Conservation (phyloP, 35 echinoderm and acorn worm species). For the Lytechinus variegatus region DNA sequence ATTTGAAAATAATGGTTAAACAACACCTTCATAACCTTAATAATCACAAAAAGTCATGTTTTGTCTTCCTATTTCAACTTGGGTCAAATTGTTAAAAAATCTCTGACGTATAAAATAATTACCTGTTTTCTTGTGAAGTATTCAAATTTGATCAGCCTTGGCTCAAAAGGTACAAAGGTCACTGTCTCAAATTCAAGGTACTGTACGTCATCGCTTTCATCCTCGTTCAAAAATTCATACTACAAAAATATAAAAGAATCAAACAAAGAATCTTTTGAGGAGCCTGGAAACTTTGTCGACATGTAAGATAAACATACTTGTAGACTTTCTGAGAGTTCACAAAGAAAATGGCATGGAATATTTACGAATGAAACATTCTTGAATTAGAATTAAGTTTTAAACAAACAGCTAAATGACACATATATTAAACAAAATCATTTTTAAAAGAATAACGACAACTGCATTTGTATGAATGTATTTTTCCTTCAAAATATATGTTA, state of each 20-base stretch:
- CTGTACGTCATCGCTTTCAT: constrained; percentile 3
- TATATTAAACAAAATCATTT: neutral
- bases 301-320: no score
- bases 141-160: constrained; percentile 29
- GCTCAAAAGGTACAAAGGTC: constrained; percentile 37
- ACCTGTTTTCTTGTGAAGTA: constrained; percentile 43
- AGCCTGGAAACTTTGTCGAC: no score
- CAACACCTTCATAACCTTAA: no score
- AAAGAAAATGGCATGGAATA: no score
- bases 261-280: no score
- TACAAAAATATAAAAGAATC: neutral
- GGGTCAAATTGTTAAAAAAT: neutral
- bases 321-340: no score
- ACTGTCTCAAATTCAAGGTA: constrained; percentile 34
- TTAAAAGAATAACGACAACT: neutral
- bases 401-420: no score
- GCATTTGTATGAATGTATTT: no score
- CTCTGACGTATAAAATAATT: neutral
- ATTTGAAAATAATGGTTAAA: no score
- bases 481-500: no score
- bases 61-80: neutral
- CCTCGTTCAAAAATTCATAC: constrained; percentile 18
- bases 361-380: neutral
- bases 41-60: no score
- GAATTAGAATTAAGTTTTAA: neutral